These are phyloP conservation scores for Cygnus atratus DNA, from an alignment of 2,113 vertebrate genomes.

Conservation along the genomic window DNA sequence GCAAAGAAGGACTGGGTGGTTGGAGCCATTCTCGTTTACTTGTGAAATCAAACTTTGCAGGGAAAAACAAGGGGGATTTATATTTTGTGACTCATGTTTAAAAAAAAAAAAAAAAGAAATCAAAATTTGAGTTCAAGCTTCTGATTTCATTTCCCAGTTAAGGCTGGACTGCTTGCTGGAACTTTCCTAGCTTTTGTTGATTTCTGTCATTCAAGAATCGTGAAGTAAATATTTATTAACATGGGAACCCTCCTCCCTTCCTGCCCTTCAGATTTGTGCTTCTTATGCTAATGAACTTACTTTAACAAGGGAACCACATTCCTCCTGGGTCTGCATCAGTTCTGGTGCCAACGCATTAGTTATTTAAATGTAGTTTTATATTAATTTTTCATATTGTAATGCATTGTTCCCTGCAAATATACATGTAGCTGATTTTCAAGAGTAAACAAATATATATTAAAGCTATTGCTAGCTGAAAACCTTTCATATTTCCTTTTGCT, in stretches of 20 bases:
- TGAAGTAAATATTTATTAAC: constrained; percentile 68
- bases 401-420: constrained; percentile 51
- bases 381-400: constrained; percentile 66
- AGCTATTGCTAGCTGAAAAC: constrained; percentile 1
- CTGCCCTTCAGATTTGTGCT: constrained; percentile 57
- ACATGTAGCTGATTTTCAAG: constrained; percentile 18
- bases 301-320: constrained; percentile 61
- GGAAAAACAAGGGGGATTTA: not conserved
- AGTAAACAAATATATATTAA: constrained; percentile 38
- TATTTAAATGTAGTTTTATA: constrained; percentile 66
- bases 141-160: constrained; percentile 4
- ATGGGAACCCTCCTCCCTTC: constrained; percentile 48
- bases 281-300: constrained; percentile 58
- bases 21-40: not conserved
- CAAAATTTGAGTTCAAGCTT: not conserved
- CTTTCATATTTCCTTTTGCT: constrained; percentile 24
- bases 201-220: constrained; percentile 60
- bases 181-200: constrained; percentile 52
- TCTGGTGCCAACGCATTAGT: constrained; percentile 54
- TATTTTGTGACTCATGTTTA: not conserved
- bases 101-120: not conserved
- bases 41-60: not conserved
- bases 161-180: not conserved
- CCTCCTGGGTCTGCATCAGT: constrained; percentile 45
- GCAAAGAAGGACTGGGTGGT: not conserved